Conservation (phyloP, 2,113 vertebrate species). For the Asarcornis scutulata region DNA sequence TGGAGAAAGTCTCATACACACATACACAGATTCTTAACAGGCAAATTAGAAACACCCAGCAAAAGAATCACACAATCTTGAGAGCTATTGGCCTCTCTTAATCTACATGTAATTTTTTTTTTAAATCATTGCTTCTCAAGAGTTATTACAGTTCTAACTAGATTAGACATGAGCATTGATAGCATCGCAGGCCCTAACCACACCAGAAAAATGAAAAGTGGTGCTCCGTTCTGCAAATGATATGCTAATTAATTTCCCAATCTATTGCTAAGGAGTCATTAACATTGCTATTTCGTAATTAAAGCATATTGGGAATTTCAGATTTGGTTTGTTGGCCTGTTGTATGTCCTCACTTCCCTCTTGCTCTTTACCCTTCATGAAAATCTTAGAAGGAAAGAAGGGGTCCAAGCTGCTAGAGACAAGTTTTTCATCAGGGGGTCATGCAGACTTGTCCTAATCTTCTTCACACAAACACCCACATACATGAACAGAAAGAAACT, state of each 20-base stretch:
- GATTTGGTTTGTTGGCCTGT: neutral
- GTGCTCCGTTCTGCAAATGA: neutral
- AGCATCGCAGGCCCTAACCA: neutral
- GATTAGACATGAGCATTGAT: neutral
- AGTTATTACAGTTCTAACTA: slow-evolving; percentile 29
- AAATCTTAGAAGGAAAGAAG: neutral
- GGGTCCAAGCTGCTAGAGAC: neutral
- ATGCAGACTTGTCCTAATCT: neutral
- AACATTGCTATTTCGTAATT: neutral
- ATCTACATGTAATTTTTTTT: neutral
- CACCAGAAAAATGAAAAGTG: neutral
- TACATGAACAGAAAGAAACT: neutral
- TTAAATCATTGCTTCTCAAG: neutral
- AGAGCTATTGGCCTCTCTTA: neutral
- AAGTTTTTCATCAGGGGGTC: neutral
- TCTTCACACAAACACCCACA: neutral
- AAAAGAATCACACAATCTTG: neutral
- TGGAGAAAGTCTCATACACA: neutral
- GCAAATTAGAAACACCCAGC: neutral
- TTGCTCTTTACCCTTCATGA: accelerated
- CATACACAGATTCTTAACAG: neutral
- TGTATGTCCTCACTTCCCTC: neutral
- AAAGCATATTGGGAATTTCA: neutral
- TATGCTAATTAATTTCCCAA: neutral
- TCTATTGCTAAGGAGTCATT: neutral